Conservation (phyloP, 2,888 invertebrate species). For the Sylvicola cinctus region DNA sequence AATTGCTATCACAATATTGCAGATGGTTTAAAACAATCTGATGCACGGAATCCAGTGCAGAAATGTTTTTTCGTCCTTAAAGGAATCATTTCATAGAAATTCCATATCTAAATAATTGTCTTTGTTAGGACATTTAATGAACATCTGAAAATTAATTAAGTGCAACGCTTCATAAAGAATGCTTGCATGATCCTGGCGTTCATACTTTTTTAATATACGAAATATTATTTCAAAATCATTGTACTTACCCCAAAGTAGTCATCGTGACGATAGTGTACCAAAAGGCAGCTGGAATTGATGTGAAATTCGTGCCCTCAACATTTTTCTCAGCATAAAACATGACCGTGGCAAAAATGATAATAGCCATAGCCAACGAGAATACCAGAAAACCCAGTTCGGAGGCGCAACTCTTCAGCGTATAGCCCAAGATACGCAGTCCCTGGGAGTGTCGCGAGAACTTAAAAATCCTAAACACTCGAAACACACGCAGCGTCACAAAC, state of each 20-base stretch:
- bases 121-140: too few species aligned
- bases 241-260: slow-evolving; percentile 93
- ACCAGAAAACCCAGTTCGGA: slow-evolving; percentile 98
- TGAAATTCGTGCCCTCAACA: slow-evolving; percentile 90
- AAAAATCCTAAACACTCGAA: slow-evolving; percentile 98
- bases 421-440: slow-evolving; percentile 93
- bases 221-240: not conserved
- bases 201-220: too few species aligned
- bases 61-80: too few species aligned
- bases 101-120: too few species aligned
- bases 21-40: too few species aligned
- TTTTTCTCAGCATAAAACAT: slow-evolving; percentile 99
- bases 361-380: slow-evolving; percentile 98
- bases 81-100: too few species aligned
- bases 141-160: too few species aligned
- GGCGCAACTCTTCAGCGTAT: slow-evolving; percentile 97
- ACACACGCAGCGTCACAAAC: slow-evolving; percentile 95
- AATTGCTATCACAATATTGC: too few species aligned
- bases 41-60: too few species aligned
- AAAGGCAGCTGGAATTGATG: slow-evolving; percentile 98
- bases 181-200: too few species aligned
- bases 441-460: slow-evolving; percentile 99
- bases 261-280: slow-evolving; percentile 99
- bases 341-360: slow-evolving; percentile 99
- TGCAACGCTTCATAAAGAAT: too few species aligned